Conservation (phyloP, 2,113 vertebrate genomes). For the Pogona vitticeps region DNA sequence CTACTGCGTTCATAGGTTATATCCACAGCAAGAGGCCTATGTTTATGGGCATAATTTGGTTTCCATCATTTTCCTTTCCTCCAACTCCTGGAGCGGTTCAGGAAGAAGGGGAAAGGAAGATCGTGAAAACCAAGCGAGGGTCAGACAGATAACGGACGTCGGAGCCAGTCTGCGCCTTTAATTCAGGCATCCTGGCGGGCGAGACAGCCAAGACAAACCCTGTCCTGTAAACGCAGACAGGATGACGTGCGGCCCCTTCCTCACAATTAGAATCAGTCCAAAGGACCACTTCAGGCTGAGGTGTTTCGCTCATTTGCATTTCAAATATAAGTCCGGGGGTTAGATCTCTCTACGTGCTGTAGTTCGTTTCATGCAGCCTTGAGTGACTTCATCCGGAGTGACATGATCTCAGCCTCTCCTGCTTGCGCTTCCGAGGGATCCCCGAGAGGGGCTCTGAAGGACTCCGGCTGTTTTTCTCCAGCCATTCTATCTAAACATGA, state of each 20-base stretch:
- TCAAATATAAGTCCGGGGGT: too few relatives aligned
- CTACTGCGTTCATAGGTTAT: background rate
- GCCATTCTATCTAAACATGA: slow-evolving; percentile 36
- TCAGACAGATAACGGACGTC: background rate
- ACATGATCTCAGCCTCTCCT: rapidly evolving
- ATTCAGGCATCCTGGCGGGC: background rate
- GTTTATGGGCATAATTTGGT: background rate
- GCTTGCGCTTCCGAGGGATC: too few relatives aligned
- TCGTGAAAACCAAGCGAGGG: background rate
- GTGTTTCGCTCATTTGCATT: background rate
- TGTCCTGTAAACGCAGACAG: background rate
- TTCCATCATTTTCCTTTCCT: too few relatives aligned
- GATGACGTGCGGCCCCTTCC: background rate
- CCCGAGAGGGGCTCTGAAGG: background rate
- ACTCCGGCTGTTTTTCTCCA: slow-evolving; percentile 48
- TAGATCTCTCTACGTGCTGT: too few relatives aligned
- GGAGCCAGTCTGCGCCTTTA: background rate
- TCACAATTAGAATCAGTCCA: background rate
- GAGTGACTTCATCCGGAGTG: background rate
- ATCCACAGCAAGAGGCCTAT: background rate
- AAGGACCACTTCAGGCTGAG: background rate
- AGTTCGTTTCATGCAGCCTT: background rate
- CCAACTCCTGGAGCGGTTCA: background rate
- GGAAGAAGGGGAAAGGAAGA: background rate
- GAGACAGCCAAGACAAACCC: too few relatives aligned